phyloP scores from a whole-genome alignment of 2,888 invertebrate genomes.

The Ormyrus rosae region DNA sequence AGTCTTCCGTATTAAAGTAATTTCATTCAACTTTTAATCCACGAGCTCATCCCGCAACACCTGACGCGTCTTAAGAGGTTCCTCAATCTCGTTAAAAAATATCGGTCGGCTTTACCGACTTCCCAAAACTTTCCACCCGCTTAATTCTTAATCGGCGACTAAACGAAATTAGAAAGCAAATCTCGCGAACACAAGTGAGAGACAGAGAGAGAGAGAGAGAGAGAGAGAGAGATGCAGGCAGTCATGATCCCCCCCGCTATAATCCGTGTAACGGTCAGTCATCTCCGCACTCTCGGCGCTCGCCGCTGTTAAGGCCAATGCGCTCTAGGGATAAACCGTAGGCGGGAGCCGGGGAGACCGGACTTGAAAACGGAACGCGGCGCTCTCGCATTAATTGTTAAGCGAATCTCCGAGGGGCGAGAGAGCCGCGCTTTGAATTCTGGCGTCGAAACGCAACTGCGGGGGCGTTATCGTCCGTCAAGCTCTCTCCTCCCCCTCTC shows the following conservation, averaged over 20 bases:
- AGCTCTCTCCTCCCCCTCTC: too few relatives aligned
- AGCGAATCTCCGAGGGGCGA: constrained; percentile 3
- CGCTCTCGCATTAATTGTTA: constrained; percentile 18
- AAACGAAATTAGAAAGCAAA: neutral
- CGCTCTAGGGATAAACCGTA: neutral
- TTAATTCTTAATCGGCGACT: too few relatives aligned
- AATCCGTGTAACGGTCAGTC: constrained; percentile 8
- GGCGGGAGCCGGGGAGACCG: too few relatives aligned
- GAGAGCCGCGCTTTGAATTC: neutral
- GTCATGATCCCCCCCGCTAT: neutral
- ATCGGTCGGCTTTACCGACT: too few relatives aligned
- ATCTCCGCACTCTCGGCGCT: constrained; percentile 3
- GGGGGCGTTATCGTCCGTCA: too few relatives aligned
- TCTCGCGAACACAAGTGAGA: neutral
- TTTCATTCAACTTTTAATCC: too few relatives aligned
- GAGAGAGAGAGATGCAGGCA: neutral
- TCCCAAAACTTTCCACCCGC: too few relatives aligned
- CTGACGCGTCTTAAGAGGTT: too few relatives aligned
- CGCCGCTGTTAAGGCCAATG: neutral
- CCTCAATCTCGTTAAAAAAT: too few relatives aligned
- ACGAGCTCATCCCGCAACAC: too few relatives aligned
- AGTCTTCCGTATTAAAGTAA: too few relatives aligned
- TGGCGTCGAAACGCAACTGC: neutral
- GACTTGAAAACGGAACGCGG: neutral
- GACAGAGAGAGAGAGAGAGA: too few relatives aligned